Conservation (phyloP, 2,113 vertebrate species). For the Rhadina sibilatrix region DNA sequence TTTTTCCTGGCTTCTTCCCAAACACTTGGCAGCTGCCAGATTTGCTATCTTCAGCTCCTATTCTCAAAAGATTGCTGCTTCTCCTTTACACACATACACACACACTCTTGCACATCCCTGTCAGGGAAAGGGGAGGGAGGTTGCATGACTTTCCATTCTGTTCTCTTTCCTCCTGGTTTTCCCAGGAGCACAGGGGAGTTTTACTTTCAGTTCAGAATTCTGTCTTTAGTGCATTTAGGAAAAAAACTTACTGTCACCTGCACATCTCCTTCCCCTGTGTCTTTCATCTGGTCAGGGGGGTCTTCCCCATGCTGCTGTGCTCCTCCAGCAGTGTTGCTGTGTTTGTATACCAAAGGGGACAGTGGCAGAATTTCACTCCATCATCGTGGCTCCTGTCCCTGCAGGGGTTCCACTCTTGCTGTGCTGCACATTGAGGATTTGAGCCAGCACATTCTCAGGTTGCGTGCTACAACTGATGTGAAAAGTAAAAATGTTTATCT, state of each 20-base stretch:
- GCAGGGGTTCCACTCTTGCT: neutral
- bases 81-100: neutral
- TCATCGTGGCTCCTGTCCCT: neutral
- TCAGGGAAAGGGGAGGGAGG: neutral
- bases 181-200: neutral
- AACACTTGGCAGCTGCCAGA: constrained; percentile 25
- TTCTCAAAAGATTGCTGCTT: neutral
- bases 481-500: neutral
- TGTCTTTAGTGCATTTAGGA: neutral
- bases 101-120: neutral
- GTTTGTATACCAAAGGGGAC: neutral
- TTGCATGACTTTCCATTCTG: neutral
- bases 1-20: constrained; percentile 39
- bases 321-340: neutral
- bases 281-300: neutral
- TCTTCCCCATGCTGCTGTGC: neutral
- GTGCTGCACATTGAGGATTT: neutral
- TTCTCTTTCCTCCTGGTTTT: neutral
- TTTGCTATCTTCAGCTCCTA: constrained; percentile 11
- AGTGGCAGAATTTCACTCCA: neutral
- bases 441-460: neutral
- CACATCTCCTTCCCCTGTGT: neutral
- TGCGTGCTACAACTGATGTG: neutral
- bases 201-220: neutral
- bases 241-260: neutral